Conservation (phyloP, 2,113 vertebrate genomes). For the Cynopterus brachyotis region DNA sequence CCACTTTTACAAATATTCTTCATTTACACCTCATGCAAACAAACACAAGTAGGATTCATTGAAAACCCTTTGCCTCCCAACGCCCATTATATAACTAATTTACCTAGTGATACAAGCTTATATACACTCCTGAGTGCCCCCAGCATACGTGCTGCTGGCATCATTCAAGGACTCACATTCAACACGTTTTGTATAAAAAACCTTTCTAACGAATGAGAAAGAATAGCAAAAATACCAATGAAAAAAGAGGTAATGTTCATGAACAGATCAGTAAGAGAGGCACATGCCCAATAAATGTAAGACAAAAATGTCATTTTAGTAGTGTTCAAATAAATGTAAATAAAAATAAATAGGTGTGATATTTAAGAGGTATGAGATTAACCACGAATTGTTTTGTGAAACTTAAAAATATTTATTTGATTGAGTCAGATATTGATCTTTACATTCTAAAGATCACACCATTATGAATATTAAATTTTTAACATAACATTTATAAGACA, state of each 20-base stretch:
- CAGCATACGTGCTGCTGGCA: neutral
- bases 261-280: neutral
- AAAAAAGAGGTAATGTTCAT: neutral
- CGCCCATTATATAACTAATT: neutral
- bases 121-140: neutral
- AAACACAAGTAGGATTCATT: neutral
- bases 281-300: neutral
- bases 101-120: neutral
- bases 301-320: neutral
- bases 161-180: neutral
- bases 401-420: constrained; percentile 3
- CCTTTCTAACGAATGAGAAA: neutral
- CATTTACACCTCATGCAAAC: neutral
- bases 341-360: neutral
- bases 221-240: neutral
- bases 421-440: neutral
- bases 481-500: neutral
- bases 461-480: neutral
- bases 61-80: neutral
- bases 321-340: neutral
- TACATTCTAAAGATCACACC: neutral
- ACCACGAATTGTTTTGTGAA: neutral
- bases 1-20: constrained; percentile 48
- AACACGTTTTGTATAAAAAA: neutral
- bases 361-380: neutral